phyloP scores from a whole-genome alignment of 2,113 vertebrate species.

The Bucco capensis region DNA sequence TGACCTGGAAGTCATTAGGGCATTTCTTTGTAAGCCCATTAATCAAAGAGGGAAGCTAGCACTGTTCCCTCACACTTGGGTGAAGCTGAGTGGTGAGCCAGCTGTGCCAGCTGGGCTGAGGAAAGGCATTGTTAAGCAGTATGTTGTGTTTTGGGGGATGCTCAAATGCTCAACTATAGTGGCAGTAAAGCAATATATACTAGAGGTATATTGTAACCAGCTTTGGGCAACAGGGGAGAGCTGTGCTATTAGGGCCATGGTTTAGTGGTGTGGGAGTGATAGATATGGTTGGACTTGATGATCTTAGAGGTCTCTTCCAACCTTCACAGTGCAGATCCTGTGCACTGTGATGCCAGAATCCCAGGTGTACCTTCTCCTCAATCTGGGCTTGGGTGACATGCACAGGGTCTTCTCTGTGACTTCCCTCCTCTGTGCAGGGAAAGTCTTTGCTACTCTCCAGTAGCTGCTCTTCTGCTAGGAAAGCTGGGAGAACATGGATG shows the following conservation, averaged over 20 bases:
- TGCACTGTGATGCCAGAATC: background rate
- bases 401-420: accelerated
- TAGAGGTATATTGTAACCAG: background rate
- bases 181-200: background rate
- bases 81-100: background rate
- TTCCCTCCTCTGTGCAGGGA: background rate
- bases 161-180: background rate
- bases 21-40: background rate
- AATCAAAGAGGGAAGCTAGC: background rate
- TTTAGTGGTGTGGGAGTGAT: no score
- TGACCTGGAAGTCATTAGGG: background rate
- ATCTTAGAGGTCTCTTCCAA: no score
- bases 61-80: background rate
- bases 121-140: background rate
- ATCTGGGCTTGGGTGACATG: background rate
- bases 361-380: background rate
- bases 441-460: no score
- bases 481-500: no score
- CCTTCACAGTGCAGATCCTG: no score
- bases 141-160: background rate
- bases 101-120: background rate
- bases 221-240: background rate
- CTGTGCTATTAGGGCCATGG: no score
- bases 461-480: no score
- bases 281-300: no score